Evolutionary conservation across 2,888 invertebrate species (phyloP), one percentile per base, ranked within the genome.

Genomic region (Phengaris arion): DNA sequence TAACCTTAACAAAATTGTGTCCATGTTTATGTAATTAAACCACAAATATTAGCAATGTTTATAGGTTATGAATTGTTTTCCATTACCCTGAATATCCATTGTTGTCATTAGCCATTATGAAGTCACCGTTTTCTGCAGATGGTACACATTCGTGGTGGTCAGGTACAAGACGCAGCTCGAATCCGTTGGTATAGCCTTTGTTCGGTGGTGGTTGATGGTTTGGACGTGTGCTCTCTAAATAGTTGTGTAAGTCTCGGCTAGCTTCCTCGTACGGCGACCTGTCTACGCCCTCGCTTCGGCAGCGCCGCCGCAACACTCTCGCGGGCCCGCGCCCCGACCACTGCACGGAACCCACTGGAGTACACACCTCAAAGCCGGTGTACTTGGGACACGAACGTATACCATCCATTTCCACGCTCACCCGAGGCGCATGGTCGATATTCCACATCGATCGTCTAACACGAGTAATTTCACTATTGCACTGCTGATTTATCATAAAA

Each of bases 201-300:
- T 87, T 89, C 13, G 89, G 83, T 78, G 85, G 81, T 74, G 84
- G 82, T 80, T 89, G 87, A 79, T 85, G 83, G 45, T 9, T 52
- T 79, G 85, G 84, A 75, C 88, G 86, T 80, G 82, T 81, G 77
- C 84, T 83, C 80, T 89, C 91, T 76, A 87, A 86, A 74, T 86
- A 90, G 77, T 87, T 86, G 77, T 83, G 85, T 74, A 81, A 78
- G 79, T 91, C 90, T 76, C 89, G 86, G 81, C 83, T 87, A 79
- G 83, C 91, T 91, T 93, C 90, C 86, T 93, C 93, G 82, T 90
- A 93, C 74, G 93, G 92, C 79, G 93, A 93, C 74, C 92, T 88
- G 80, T 94, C 94, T 69, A 94, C 85, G 74, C 94, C 93, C 82
- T 94, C 94, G 82, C 94, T 94, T 81, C 92, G 92, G 83, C 94